Evolutionary conservation across 2,113 vertebrate species (phyloP), one percentile per base, ranked within the genome.

Genomic region (Lycaon pictus): DNA sequence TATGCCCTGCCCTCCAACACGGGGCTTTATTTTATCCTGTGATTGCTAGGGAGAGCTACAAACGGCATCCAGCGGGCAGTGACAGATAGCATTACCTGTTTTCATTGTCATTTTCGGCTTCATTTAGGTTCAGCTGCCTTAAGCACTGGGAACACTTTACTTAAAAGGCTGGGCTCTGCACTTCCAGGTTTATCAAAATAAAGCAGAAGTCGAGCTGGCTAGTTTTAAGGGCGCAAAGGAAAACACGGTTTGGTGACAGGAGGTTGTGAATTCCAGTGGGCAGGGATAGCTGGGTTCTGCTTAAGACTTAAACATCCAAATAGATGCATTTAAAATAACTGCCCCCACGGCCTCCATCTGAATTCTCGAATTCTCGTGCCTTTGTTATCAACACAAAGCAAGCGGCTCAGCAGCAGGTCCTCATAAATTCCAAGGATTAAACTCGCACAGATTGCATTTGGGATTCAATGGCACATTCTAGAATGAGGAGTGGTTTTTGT

Each of bases 301-400:
- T 72, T 95, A 97, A 98, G 96, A 98, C 95, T 84, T 76, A 71
- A 97, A 95, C 58, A 82, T 13, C 93, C 74, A 96, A 82, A 58
- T 95, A 97, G 82, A 94, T 96, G 80, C 90, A 95, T 97, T 98
- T 97, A 96, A 98, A 74, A 97, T 12, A 71, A 98, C 55, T 35
- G 15, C 7, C 55, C 74, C 76, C 74, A 19, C 17, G 51, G 95
- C 60, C 63, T 90, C 82, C 81, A 81, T 85, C 43, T 32, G 93
- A 60, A 83, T 35, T 76, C 79, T 92, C 32, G 93, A 60, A 83
- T 35, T 76, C 79, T 92, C 6, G 0, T 17, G 76, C 19, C 94
- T 98, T 97, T 86, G 88, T 74, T 23, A 69, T 82, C 83, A 95
- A 63, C 93, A 69, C 56, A 88, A 92, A 87, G 79, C 35, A 25